Evolutionary conservation across 2,888 invertebrate species (phyloP), one percentile per base, ranked within the genome.

Genomic region (Eremobia ochroleuca): DNA sequence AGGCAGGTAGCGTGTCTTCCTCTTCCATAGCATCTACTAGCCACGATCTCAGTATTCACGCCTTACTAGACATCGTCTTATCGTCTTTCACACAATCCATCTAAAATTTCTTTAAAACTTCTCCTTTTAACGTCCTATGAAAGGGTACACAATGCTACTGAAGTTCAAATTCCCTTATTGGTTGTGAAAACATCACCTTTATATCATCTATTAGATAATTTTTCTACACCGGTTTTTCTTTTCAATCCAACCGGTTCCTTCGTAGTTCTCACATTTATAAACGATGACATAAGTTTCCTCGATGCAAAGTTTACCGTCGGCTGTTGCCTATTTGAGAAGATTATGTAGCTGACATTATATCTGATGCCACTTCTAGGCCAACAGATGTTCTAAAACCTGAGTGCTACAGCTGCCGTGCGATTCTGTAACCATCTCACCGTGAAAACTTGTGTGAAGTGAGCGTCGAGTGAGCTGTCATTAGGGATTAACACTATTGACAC

Each of bases 271-370:
- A 66, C 25, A 67, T 67, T 28, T 64, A n/a, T 72, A 52, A 62
- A 67, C 76, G 40, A 58, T 82, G 77, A 82, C 31, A 73, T 73
- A 83, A 85, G 67, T 40, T 55, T 68, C 77, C 40, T 82, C 66
- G 40, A 55, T 37, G 52, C 58, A 31, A n/a, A 75, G 40, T 68
- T 55, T 43, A 76, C 15, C 13, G 46, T 46, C 46, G 31, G 59
- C 34, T 13, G 31, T 62, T 58, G 46, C 65, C 37, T 80, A 18
- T 59, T 80, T 52, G 52, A 49, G 4, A n/a, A 34, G 46, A 73
- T 82, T 80, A 34, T 49, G 55, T 66, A 79, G 84, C 59, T 34
- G 40, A 34, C 18, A 58, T 52, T 76, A 28, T 31, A 70, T 11
- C 6, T 77, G 55, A 62, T 40, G 40, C 52, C 34, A 37, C 59